Evolutionary conservation across 1,140 invertebrate genomes (phyloP).

Genomic region (Rhyacophila brunnea): DNA sequence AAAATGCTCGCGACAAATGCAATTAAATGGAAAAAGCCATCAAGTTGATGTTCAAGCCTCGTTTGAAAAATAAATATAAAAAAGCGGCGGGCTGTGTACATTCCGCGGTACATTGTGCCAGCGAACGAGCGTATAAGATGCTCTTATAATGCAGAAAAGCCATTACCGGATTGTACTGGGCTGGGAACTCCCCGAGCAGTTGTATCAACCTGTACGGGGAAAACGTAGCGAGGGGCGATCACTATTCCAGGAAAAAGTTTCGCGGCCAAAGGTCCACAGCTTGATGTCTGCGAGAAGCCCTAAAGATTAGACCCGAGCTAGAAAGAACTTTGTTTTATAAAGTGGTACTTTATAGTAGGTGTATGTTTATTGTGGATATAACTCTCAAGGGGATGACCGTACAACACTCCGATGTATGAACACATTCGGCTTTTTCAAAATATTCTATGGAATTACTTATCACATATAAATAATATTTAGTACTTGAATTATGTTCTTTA

Average conservation of each 20-base stretch:
- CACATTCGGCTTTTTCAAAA: too few relatives aligned
- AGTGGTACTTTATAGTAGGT: too few relatives aligned
- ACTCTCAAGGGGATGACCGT: too few relatives aligned
- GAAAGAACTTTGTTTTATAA: conserved; percentile 8
- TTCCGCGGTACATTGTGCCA: not conserved
- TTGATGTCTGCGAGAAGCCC: conserved; percentile 14
- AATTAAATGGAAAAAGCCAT: conserved; percentile 10
- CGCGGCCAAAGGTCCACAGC: conserved; percentile 14
- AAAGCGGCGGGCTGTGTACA: not conserved
- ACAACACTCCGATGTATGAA: too few relatives aligned
- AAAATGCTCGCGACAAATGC: conserved; percentile 1
- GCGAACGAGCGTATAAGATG: conserved; percentile 7
- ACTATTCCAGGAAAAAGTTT: not conserved
- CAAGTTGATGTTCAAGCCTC: conserved; percentile 10
- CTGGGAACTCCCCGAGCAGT: conserved; percentile 17
- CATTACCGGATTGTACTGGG: conserved; percentile 27
- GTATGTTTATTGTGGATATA: too few relatives aligned
- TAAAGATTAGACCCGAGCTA: conserved; percentile 15
- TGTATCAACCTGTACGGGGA: conserved; percentile 15
- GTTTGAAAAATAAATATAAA: conserved; percentile 9
- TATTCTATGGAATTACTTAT: too few relatives aligned
- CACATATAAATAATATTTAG: too few relatives aligned
- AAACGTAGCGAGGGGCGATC: not conserved
- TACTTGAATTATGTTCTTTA: too few relatives aligned
- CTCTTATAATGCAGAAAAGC: conserved; percentile 19